These are phyloP conservation scores for Denticeps clupeoides DNA, from an alignment of 2,797 vertebrate genomes.

Conservation along the genomic window DNA sequence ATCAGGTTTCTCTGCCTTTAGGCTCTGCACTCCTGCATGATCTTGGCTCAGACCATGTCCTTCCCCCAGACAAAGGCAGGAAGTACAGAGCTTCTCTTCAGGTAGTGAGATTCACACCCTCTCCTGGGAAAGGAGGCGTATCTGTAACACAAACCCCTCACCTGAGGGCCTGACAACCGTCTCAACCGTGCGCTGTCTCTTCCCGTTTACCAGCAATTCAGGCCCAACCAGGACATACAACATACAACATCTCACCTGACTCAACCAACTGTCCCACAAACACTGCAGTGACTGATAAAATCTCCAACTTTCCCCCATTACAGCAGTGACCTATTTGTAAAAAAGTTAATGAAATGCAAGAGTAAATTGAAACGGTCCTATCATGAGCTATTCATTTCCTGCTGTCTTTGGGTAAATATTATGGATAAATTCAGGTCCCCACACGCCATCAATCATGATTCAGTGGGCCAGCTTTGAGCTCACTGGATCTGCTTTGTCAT, in stretches of 20 bases:
- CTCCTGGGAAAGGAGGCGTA: slow-evolving; percentile 41
- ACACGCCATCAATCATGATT: slow-evolving; percentile 47
- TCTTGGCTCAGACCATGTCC: neutral
- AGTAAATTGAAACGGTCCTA: slow-evolving; percentile 47
- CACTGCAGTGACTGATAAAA: no score
- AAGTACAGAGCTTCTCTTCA: slow-evolving; percentile 12
- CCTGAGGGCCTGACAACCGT: slow-evolving; percentile 25
- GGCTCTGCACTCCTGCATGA: slow-evolving; percentile 30
- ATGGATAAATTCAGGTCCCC: slow-evolving; percentile 45
- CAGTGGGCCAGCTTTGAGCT: slow-evolving; percentile 43
- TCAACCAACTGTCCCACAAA: no score
- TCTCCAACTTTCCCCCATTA: no score
- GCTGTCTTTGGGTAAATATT: slow-evolving; percentile 55
- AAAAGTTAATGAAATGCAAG: slow-evolving; percentile 32
- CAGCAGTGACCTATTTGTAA: no score
- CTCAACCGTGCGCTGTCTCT: no score
- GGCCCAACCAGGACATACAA: no score
- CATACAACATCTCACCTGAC: no score
- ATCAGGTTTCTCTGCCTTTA: slow-evolving; percentile 7
- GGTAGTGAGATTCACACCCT: slow-evolving; percentile 32
- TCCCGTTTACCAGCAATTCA: no score
- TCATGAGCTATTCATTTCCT: slow-evolving; percentile 49
- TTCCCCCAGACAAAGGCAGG: slow-evolving; percentile 13
- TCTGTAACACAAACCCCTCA: slow-evolving; percentile 32
- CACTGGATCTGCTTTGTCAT: slow-evolving; percentile 37